Base-by-base conservation (phyloP, 2,797 vertebrate species). In the Microctenopoma stevenorrisi region DNA sequence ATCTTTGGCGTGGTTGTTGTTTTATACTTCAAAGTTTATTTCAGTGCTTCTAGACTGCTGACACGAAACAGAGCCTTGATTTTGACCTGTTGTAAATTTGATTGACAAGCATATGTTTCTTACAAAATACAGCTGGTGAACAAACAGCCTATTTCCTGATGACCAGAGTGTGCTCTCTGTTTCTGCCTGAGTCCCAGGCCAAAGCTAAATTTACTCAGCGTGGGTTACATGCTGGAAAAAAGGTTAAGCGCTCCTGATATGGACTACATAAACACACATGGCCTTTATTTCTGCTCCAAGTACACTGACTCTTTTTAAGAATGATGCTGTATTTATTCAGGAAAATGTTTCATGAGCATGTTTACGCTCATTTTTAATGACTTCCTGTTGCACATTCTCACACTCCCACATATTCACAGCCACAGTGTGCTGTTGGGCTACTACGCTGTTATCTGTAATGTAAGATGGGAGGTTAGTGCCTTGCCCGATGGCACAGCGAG, bases 331-430 rank as follows among this genome's bases (percentile, higher is more conserved):
- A 84, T 87, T 88, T 83, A 78, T 83, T 72, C 72, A 55, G 67
- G 68, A 74, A 66, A 83, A 85, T 69, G 84, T 68, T 85, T 76
- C 79, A 76, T 56, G 73, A 66, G 54, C 79, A 53, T 88, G 86
- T 89, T 87, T 87, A 87, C 76, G 51, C 72, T 81, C 26, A 54
- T 67, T 77, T 87, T 84, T 87, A 90, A 88, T 60, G 78, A 89
- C 86, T 88, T 90, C 87, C 87, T 89, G 85, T 85, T 62, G 78
- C 65, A 52, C 44, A 47, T 79, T 86, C 88, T 86, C 86, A 89
- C 88, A 91, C 81, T 85, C 85, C 78, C 82, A 77, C 78, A 48
- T 75, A 6, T 38, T 61, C 76, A 58, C 73, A 43, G 54, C 58
- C 48, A 64, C 78, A 46, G 54, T 8, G 46, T 2, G 65, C 72